Evolutionary conservation across 2,888 invertebrate species (phyloP), one percentile per base, ranked within the genome.

Genomic region (Cataglyphis rosenhaueri): DNA sequence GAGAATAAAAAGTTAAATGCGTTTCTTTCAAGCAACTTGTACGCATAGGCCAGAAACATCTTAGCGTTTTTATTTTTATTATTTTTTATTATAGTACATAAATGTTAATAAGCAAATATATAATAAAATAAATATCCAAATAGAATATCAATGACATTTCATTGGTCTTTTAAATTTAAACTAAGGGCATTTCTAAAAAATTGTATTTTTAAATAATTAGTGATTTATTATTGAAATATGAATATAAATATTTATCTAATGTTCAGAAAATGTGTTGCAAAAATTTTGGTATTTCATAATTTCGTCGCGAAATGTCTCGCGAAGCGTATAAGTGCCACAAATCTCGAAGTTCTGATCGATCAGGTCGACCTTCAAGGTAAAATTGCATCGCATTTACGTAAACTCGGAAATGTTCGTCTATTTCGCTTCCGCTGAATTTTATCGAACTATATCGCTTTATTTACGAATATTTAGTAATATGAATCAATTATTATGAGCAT

Each of bases 351-450:
- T 41, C 55, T 41, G 52, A n/a, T 76, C 76, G 71, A 76, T 76
- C 38, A 55, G 71, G 68, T 68, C 29, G 71, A 70, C 41, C 68
- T 76, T 55, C 41, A 57, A 68, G 55, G 38, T 70, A 70, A 68
- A 76, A 68, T 68, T 68, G 65, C 65, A 75, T 48, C 52, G 70
- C 70, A 76, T 68, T 76, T 57, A 68, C 55, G 70, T 57, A 76
- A 66, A 76, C 55, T 76, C 41, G 55, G 70, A 66, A 76, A 76
- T 66, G 41, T 70, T 55, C 52, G 52, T 48, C 48, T 18, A 48
- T 0, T 48, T 65, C 55, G 25, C 25, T 74, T 64, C 41, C 52
- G 41, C 10, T 76, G 55, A 15, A 75, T 57, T 75, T 81, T 81
- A 81, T 81, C 18, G 74, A 8, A 32, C 52, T 15, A 8, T 81